phyloP scores from a whole-genome alignment of 23 tunicate genomes.

The Oikopleura albicans region DNA sequence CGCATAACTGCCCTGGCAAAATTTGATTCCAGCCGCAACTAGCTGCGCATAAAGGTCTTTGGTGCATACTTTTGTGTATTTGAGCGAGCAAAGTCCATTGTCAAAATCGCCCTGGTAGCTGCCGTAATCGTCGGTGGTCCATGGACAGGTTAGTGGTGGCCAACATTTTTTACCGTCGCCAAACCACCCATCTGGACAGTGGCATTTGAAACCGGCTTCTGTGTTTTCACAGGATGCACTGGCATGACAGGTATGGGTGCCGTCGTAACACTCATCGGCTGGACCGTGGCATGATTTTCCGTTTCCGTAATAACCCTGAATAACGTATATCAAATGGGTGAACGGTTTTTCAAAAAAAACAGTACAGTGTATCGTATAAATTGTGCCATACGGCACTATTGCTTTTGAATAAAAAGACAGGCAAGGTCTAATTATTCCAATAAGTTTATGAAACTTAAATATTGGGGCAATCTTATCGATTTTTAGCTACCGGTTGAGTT shows the following conservation, averaged over 20 bases:
- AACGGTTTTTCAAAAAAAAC: too few relatives aligned
- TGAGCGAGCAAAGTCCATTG: neutral
- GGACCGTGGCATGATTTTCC: slow-evolving; percentile 12
- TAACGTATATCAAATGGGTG: too few relatives aligned
- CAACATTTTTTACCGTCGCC: slow-evolving; percentile 12
- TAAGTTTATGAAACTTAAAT: too few relatives aligned
- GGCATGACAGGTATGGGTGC: neutral
- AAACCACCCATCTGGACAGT: neutral
- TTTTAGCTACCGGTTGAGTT: too few relatives aligned
- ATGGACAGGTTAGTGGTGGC: slow-evolving; percentile 19
- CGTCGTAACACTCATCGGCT: neutral
- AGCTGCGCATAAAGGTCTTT: neutral
- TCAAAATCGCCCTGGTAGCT: neutral
- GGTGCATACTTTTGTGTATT: neutral
- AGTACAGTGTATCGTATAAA: too few relatives aligned
- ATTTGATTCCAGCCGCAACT: neutral
- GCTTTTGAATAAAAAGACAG: too few relatives aligned
- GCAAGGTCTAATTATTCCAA: too few relatives aligned
- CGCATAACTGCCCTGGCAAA: neutral
- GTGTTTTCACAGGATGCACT: neutral
- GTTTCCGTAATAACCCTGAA: neutral
- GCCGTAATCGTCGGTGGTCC: neutral
- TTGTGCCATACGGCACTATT: too few relatives aligned
- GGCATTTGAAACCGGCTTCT: neutral
- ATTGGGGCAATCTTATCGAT: too few relatives aligned